A percentile compares a stretch with the other conserved stretches of the same genome.
Conservation (phyloP, 2,888 invertebrate species). For the Amiota minor region DNA sequence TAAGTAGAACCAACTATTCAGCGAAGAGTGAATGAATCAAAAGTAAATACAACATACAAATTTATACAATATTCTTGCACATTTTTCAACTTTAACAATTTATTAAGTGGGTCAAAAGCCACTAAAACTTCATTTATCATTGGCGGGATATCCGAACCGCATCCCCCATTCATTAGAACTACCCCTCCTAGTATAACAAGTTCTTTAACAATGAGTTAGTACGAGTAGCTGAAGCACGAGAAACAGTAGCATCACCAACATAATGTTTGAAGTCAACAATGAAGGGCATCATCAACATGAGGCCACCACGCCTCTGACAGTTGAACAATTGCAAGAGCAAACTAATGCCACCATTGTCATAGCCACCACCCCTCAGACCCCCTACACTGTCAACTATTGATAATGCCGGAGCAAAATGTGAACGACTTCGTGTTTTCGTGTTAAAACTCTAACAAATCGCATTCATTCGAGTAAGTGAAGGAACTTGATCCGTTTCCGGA, state of each 20-base stretch:
- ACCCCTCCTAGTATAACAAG: neutral
- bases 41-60: conserved; percentile 25
- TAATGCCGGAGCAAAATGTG: conserved; percentile 31
- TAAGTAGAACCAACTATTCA: neutral
- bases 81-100: conserved; percentile 68
- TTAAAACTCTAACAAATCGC: conserved; percentile 68
- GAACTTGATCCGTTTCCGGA: conserved; percentile 66
- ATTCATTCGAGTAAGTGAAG: conserved; percentile 63
- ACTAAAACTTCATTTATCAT: conserved; percentile 73
- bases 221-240: no score
- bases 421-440: conserved; percentile 43
- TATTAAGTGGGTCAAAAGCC: conserved; percentile 73
- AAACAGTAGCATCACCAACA: no score
- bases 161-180: neutral
- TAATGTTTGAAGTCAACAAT: neutral
- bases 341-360: neutral
- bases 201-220: no score
- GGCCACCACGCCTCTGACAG: conserved; percentile 42
- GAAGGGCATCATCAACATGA: conserved; percentile 14
- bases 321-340: conserved; percentile 41
- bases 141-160: conserved; percentile 39
- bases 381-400: neutral
- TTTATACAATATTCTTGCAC: conserved; percentile 47
- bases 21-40: conserved; percentile 7
- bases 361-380: neutral